Evolutionary conservation across 2,888 invertebrate species (phyloP).

Genomic region (Tuta absoluta): DNA sequence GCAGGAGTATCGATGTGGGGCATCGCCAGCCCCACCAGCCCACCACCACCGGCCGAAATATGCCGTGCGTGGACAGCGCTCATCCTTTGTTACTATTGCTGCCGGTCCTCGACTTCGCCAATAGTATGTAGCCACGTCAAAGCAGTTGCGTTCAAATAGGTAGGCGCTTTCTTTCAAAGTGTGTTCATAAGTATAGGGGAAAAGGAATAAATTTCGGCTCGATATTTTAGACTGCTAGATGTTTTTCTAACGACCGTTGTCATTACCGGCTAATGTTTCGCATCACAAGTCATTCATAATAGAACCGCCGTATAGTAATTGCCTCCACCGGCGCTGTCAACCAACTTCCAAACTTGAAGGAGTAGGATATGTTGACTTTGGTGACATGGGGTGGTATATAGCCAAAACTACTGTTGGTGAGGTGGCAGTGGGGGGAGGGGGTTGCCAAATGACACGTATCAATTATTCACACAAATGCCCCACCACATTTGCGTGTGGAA

Average conservation of each 20-base stretch:
- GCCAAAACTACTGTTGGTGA: conserved; percentile 42
- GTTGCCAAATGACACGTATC: conserved; percentile 81
- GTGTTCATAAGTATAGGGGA: neutral
- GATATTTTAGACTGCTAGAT: neutral
- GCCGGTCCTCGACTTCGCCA: conserved; percentile 13
- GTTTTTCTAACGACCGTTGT: conserved; percentile 11
- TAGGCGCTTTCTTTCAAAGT: neutral
- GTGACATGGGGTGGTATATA: conserved; percentile 41
- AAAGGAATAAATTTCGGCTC: neutral
- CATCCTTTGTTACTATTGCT: conserved; percentile 13
- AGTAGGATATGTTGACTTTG: conserved; percentile 48
- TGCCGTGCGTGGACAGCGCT: conserved; percentile 23
- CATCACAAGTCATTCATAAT: conserved; percentile 22
- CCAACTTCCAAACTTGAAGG: conserved; percentile 35
- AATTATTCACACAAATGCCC: conserved; percentile 79
- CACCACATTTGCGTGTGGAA: conserved; percentile 79
- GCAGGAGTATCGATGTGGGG: conserved; percentile 79
- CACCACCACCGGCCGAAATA: neutral
- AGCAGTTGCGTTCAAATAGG: neutral
- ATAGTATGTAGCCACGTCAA: neutral
- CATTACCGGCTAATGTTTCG: conserved; percentile 19
- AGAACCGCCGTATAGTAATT: conserved; percentile 25
- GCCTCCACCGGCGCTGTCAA: conserved; percentile 24
- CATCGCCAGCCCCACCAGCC: conserved; percentile 53
- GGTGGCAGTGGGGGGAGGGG: conserved; percentile 50